phyloP scores from a whole-genome alignment of 2,113 vertebrate species.

The Nyctibius bracteatus region DNA sequence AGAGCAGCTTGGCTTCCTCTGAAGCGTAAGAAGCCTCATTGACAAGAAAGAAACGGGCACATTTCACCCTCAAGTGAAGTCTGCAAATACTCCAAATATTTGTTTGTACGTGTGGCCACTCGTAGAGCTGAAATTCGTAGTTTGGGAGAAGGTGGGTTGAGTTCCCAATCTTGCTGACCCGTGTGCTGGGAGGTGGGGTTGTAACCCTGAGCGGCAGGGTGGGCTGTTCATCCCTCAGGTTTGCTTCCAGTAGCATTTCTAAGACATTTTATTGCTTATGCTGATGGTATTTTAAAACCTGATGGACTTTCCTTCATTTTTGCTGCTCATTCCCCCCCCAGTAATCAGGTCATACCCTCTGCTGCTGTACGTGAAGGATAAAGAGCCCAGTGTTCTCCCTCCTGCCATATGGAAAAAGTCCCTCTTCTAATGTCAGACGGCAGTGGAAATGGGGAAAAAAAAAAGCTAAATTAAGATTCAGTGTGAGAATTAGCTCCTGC shows the following conservation, averaged over 20 bases:
- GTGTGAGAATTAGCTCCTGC: background rate
- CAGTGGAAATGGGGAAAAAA: background rate
- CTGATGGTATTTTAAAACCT: background rate
- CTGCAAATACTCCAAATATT: background rate
- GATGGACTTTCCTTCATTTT: background rate
- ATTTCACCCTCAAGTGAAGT: background rate
- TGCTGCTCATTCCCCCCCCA: background rate
- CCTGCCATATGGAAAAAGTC: background rate
- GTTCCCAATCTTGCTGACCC: background rate
- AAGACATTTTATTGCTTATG: background rate
- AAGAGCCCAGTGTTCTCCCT: background rate
- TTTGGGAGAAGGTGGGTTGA: background rate
- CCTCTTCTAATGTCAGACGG: background rate
- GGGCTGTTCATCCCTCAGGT: background rate
- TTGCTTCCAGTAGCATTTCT: background rate
- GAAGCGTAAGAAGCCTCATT: background rate
- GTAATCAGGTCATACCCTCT: background rate
- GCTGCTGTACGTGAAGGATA: background rate
- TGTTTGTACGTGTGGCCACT: background rate
- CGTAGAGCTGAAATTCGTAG: background rate
- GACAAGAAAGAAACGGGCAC: background rate
- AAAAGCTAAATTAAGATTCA: background rate
- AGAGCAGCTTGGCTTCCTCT: background rate
- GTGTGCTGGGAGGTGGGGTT: background rate
- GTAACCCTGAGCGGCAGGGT: accelerated